phyloP scores from a whole-genome alignment of 1,140 invertebrate species.

The Arctopsyche grandis region DNA sequence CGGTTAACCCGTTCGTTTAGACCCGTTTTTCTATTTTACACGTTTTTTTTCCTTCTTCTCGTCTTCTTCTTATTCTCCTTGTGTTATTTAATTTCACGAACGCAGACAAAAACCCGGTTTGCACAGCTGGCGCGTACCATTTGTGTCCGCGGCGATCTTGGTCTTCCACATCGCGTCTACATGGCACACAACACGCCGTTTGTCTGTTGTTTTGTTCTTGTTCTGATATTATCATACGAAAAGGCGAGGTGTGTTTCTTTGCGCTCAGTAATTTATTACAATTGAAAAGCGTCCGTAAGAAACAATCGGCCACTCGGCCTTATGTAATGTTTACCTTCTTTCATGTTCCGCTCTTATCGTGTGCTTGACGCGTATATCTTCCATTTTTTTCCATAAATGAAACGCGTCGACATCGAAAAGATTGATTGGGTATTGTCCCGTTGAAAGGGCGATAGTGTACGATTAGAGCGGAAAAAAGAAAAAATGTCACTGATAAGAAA shows the following conservation, averaged over 20 bases:
- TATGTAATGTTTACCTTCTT: constrained; percentile 10
- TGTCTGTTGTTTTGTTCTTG: background rate
- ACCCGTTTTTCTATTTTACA: background rate
- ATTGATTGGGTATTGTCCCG: constrained; percentile 20
- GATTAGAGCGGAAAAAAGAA: background rate
- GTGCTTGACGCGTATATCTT: background rate
- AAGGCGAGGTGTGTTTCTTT: constrained; percentile 5
- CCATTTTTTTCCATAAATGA: background rate
- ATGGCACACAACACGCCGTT: background rate
- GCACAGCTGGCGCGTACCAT: constrained; percentile 2
- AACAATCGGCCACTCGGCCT: background rate
- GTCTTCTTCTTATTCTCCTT: too few species aligned
- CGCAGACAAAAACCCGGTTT: constrained; percentile 16
- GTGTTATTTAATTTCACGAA: background rate
- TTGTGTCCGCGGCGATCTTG: background rate
- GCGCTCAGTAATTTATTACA: constrained; percentile 20
- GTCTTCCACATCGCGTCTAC: background rate
- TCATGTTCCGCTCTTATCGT: background rate
- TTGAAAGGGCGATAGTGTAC: background rate
- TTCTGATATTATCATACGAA: constrained; percentile 1
- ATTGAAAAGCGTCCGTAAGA: background rate
- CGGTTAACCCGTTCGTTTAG: background rate
- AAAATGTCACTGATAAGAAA: constrained; percentile 15
- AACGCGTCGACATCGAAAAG: constrained; percentile 3
- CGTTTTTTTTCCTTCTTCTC: too few species aligned